Evolutionary conservation across 2,888 invertebrate genomes (phyloP).

Genomic region (Sarcophaga variegata): DNA sequence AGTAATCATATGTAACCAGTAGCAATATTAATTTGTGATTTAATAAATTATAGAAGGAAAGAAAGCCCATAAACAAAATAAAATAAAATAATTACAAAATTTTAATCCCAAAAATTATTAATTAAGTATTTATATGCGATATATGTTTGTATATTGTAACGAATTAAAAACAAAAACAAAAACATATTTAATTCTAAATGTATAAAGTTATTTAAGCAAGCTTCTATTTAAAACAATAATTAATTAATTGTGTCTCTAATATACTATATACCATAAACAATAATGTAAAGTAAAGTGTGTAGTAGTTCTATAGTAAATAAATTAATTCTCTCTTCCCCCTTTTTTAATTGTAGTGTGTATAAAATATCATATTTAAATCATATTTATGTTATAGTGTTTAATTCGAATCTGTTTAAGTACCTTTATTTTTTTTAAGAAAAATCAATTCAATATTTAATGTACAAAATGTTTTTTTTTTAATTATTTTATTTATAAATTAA

Average conservation of each 20-base stretch:
- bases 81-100: conserved; percentile 36
- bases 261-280: no score
- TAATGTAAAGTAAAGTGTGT: background rate
- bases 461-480: conserved; percentile 41
- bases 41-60: conserved; percentile 18
- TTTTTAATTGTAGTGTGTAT: conserved; percentile 33
- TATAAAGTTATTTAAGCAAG: background rate
- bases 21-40: conserved; percentile 69
- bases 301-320: conserved; percentile 21
- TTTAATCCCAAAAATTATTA: conserved; percentile 66
- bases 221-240: background rate
- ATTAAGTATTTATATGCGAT: conserved; percentile 62
- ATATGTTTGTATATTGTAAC: background rate
- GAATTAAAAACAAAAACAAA: no score
- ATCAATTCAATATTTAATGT: conserved; percentile 55
- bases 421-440: conserved; percentile 28
- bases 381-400: conserved; percentile 3
- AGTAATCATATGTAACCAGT: conserved; percentile 33
- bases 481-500: no score
- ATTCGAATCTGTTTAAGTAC: conserved; percentile 53
- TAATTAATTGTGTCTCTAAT: background rate
- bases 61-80: conserved; percentile 24
- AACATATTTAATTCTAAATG: background rate
- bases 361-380: conserved; percentile 32
- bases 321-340: no score